These are phyloP conservation scores for Pyxicephalus adspersus DNA, from an alignment of 2,113 vertebrate genomes.

Conservation along the genomic window DNA sequence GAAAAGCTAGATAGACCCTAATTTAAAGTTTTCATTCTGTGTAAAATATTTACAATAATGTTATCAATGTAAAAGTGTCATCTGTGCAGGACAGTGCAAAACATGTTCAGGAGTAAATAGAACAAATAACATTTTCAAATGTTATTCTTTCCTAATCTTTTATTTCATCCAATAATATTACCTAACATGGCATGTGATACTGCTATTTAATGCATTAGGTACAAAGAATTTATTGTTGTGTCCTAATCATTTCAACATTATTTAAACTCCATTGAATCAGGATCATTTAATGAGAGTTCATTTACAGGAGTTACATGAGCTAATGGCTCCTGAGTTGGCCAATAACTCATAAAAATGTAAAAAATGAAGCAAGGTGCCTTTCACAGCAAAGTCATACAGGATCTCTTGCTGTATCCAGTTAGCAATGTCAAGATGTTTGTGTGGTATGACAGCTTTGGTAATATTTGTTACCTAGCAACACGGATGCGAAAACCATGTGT, in stretches of 20 bases:
- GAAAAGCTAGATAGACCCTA: too few species aligned
- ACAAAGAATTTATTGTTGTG: neutral
- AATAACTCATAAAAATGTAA: neutral
- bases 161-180: too few species aligned
- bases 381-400: neutral
- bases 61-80: too few species aligned
- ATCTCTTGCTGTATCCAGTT: conserved; percentile 3
- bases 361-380: neutral
- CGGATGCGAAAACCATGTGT: conserved; percentile 15
- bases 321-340: neutral
- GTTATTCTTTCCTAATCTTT: too few species aligned
- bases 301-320: neutral
- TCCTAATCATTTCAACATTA: neutral
- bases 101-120: too few species aligned
- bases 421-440: conserved; percentile 34
- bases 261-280: neutral
- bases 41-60: too few species aligned
- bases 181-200: too few species aligned
- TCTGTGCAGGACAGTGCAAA: too few species aligned
- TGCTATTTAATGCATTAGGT: too few species aligned
- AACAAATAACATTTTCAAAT: too few species aligned
- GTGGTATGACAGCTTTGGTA: conserved; percentile 1
- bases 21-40: too few species aligned
- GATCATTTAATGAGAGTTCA: neutral
- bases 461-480: conserved; percentile 43